A percentile compares a stretch with the other conserved stretches of the same genome.
Evolutionary conservation across 2,888 invertebrate species (phyloP).

Genomic region (Clunio marinus): DNA sequence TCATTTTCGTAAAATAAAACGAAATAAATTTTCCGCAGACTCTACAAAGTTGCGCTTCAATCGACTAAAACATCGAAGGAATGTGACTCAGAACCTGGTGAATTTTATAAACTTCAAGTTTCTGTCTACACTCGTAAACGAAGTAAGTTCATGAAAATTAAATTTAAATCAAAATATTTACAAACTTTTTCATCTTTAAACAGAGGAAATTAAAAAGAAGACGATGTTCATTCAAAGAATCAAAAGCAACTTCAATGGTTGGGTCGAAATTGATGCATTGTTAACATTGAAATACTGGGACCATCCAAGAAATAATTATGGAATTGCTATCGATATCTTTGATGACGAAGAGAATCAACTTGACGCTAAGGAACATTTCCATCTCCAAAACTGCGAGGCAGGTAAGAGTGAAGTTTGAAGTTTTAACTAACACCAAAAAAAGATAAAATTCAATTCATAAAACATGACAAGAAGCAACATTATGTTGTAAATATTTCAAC

Average conservation of each 20-base stretch:
- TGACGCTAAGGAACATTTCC: conserved; percentile 30
- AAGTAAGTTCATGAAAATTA: conserved; percentile 20
- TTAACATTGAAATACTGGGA: conserved; percentile 37
- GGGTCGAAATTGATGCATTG: conserved; percentile 39
- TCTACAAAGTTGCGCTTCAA: background rate
- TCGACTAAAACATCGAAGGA: background rate
- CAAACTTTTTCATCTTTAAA: background rate
- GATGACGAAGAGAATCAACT: conserved; percentile 34
- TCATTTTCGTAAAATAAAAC: background rate
- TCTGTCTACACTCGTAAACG: conserved; percentile 17
- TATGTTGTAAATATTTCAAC: conserved; percentile 16
- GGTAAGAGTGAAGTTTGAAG: conserved; percentile 34
- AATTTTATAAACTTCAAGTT: conserved; percentile 6
- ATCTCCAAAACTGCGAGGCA: conserved; percentile 32
- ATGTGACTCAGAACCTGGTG: background rate
- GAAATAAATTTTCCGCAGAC: background rate
- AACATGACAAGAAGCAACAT: background rate
- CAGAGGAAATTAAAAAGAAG: conserved; percentile 25
- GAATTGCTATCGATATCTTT: conserved; percentile 35
- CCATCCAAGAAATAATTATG: conserved; percentile 27
- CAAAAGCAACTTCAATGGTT: conserved; percentile 22
- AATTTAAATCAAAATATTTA: background rate
- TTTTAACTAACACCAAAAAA: conserved; percentile 11
- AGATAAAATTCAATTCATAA: conserved; percentile 12
- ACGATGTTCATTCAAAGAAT: conserved; percentile 6